Conservation (phyloP, 2,888 invertebrate genomes). For the Chironomus riparius region DNA sequence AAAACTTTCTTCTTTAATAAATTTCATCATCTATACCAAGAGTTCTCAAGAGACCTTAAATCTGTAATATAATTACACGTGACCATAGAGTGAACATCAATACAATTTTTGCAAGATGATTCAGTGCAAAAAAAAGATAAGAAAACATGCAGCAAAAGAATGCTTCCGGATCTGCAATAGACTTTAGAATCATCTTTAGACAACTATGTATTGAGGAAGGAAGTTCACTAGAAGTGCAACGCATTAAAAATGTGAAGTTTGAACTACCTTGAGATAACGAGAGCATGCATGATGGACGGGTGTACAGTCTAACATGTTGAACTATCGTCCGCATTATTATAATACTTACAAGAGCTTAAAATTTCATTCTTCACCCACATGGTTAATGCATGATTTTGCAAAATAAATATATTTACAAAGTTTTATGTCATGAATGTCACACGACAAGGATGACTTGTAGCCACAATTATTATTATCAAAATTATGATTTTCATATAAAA, state of each 20-base stretch:
- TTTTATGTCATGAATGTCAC: not conserved
- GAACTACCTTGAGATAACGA: constrained; percentile 1
- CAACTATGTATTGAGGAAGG: too few relatives aligned
- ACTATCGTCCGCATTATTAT: not conserved
- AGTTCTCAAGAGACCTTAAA: too few relatives aligned
- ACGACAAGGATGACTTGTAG: not conserved
- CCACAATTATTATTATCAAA: not conserved
- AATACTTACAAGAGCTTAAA: not conserved
- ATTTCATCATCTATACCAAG: too few relatives aligned
- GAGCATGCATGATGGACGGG: too few relatives aligned
- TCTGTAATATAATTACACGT: too few relatives aligned
- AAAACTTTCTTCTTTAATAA: too few relatives aligned
- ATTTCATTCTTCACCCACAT: not conserved
- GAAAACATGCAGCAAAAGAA: too few relatives aligned
- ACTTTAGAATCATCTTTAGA: too few relatives aligned
- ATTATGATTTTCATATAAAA: not conserved
- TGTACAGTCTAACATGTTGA: not conserved
- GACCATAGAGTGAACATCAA: too few relatives aligned
- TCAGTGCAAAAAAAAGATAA: too few relatives aligned
- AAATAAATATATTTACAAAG: not conserved
- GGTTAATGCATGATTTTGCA: not conserved
- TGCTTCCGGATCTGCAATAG: too few relatives aligned
- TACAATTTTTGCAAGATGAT: too few relatives aligned
- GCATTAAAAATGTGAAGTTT: not conserved
- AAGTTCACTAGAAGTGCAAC: not conserved